These are phyloP conservation scores for Boleophthalmus pectinirostris DNA, from an alignment of 2,113 vertebrate species.

Conservation along the genomic window DNA sequence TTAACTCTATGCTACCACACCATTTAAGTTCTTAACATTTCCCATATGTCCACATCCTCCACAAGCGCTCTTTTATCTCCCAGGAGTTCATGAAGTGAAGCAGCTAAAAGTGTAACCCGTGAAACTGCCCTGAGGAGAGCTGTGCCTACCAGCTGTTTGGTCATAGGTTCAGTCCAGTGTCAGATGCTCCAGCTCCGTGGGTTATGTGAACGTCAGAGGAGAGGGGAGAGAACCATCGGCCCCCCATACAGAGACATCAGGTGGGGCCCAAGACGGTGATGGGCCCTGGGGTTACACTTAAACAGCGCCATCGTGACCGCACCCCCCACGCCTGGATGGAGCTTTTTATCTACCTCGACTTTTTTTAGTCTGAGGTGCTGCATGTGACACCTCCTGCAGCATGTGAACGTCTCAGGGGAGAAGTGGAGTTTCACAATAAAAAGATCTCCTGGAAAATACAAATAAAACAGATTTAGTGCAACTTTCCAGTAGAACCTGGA, in stretches of 20 bases:
- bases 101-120: constrained; percentile 1
- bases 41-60: neutral
- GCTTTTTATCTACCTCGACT: constrained; percentile 71
- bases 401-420: constrained; percentile 67
- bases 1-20: neutral
- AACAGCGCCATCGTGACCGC: constrained; percentile 71
- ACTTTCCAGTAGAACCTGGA: too few species aligned
- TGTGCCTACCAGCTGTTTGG: constrained; percentile 42
- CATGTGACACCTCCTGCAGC: constrained; percentile 74
- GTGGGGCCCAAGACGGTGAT: constrained; percentile 33
- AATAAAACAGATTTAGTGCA: too few species aligned
- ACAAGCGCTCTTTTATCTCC: neutral
- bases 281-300: constrained; percentile 60
- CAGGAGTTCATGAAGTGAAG: constrained; percentile 8
- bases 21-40: neutral
- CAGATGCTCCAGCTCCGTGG: constrained; percentile 63
- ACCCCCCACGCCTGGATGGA: constrained; percentile 56
- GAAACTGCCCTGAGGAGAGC: neutral
- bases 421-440: constrained; percentile 40
- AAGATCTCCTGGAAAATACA: constrained; percentile 19
- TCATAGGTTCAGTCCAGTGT: constrained; percentile 62
- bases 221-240: constrained; percentile 33
- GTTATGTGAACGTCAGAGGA: constrained; percentile 51
- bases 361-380: constrained; percentile 65
- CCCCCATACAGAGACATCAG: constrained; percentile 50